Evolutionary conservation across 92 coral and sea anemone species (phyloP), one percentile per base, ranked within the genome.

Genomic region (Paragorgia papillata): DNA sequence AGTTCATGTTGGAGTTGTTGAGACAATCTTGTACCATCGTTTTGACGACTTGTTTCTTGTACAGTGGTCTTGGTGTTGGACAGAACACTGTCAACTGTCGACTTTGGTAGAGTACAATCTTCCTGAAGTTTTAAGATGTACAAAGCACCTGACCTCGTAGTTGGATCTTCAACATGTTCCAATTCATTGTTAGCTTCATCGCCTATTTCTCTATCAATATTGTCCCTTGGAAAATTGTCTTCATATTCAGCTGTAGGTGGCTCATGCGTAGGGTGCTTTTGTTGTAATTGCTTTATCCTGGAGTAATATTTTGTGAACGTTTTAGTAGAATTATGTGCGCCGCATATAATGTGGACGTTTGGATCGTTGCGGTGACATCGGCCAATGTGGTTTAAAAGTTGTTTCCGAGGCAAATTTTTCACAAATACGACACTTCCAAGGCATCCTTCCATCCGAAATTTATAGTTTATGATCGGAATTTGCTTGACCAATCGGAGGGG

Each of bases 81-180:
- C 15, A 86, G 66, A 27, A 82, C 71, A 14, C 77, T 64, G 48
- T 82, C 51, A 0, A 82, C 74, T 17, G 74, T 82, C 13, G 80
- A 82, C 69, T 86, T 86, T 7, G 86, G 85, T n/a, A 86, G 57
- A 22, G 69, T 48, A n/a, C 87, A 80, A 50, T 82, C 78, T 68
- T 85, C 89, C 59, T 80, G 77, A 61, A 81, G 64, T 66, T 33
- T 74, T 7, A 86, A 43, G 49, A 86, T 31, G 31, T 69, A 82
- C 21, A 86, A 37, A 1, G 89, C 86, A 46, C 31, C 65, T 9
- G 73, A 43, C 69, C 66, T 41, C 50, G 65, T 50, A n/a, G n/a
- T n/a, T n/a, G n/a, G n/a, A 29, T 63, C 56, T 24, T 41, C 24
- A 4, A 66, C 69, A 5, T 33, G 18, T 46, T 83, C 76, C n/a